Evolutionary conservation across 2,888 invertebrate genomes (phyloP), one percentile per base, ranked within the genome.

Genomic region (Xylocampa areola): DNA sequence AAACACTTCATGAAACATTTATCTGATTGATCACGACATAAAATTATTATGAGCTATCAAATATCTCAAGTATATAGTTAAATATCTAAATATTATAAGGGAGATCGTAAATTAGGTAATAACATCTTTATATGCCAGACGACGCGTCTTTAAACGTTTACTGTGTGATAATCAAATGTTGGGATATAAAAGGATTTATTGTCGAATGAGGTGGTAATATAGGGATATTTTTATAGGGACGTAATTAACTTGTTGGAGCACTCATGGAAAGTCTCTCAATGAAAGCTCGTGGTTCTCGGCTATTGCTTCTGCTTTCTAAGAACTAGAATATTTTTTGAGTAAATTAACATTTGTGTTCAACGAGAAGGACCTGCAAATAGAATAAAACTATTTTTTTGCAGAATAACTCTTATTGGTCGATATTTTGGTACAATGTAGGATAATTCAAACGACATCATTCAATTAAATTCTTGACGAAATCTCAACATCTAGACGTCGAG

Each of bases 1-100:
- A 79, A 83, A 84, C 77, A 79, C 65, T 62, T 67, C 70, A 74
- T 75, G 70, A 78, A 79, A 79, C 76, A 73, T 68, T 66, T 71
- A 64, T 71, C 36, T 57, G 80, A 84, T 81, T 76, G 81, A 83
- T 77, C 63, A 66, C 41, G 25, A 66, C 55, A 73, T 82, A 78
- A 81, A 80, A 79, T 51, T 66, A 62, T 76, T 77, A 82, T 48
- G 77, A 77, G 32, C 76, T 51, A 79, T 81, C 66, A 79, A 70
- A 72, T 44, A 40, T 49, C 54, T 43, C 33, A 68, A 69, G 49
- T 67, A 52, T 33, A 50, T 54, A 59, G 45, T 66, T 58, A 69
- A 66, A 67, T 53, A 63, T 61, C 45, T 63, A 65, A 65, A 68
- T 73, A 73, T 52, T 59, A 47, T 66, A 76, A 65, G 52, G 55